Conservation (phyloP, 2,888 invertebrate genomes). For the Netelia virgata region DNA sequence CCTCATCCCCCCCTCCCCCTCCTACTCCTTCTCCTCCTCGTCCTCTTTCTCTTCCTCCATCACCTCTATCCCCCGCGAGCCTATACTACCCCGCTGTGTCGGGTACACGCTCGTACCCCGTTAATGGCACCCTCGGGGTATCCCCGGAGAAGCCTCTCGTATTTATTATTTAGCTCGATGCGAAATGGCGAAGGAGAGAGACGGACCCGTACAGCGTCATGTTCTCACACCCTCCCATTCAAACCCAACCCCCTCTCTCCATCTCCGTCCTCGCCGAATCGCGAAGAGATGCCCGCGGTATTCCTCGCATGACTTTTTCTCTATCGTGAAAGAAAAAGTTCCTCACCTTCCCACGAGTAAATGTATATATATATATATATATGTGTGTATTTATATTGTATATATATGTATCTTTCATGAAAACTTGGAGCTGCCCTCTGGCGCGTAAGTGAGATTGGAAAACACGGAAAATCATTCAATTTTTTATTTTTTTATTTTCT, state of each 20-base stretch:
- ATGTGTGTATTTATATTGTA: neutral
- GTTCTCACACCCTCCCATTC: constrained; percentile 42
- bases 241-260: neutral
- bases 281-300: constrained; percentile 6
- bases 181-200: constrained; percentile 70
- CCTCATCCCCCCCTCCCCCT: neutral
- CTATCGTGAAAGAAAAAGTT: neutral
- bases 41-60: constrained; percentile 27
- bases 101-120: constrained; percentile 79
- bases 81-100: constrained; percentile 55
- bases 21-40: neutral
- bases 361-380: neutral
- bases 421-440: neutral
- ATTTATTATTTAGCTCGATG: constrained; percentile 83
- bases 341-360: neutral
- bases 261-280: constrained; percentile 19
- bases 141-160: constrained; percentile 82
- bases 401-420: neutral
- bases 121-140: constrained; percentile 85
- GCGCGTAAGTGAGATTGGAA: neutral
- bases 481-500: neutral
- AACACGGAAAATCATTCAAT: neutral
- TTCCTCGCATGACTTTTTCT: constrained; percentile 39
- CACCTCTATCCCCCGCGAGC: constrained; percentile 33
- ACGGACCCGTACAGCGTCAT: constrained; percentile 42